These are phyloP conservation scores for Musca vetustissima DNA, from an alignment of 1,140 invertebrate genomes.

Conservation along the genomic window DNA sequence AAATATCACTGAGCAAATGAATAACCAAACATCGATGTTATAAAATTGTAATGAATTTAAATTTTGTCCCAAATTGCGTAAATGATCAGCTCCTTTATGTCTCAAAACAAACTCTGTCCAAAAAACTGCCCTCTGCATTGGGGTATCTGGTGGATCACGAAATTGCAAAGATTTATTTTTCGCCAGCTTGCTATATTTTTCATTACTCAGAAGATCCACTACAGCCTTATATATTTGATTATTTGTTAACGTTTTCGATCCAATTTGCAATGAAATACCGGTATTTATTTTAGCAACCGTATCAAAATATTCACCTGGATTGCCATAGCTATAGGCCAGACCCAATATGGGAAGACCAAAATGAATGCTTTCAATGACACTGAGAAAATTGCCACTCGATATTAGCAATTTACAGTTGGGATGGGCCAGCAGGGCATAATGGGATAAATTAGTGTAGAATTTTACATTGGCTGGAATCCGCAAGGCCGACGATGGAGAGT, in stretches of 20 bases:
- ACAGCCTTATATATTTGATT: not conserved
- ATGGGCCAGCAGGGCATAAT: conserved; percentile 76
- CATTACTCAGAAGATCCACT: conserved; percentile 32
- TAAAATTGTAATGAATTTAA: conserved; percentile 37
- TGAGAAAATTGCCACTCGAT: conserved; percentile 75
- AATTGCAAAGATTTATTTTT: conserved; percentile 47
- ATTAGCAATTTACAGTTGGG: conserved; percentile 72
- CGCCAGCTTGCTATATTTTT: not conserved
- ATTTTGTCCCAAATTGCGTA: conserved; percentile 61
- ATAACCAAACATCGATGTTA: not conserved
- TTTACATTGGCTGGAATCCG: conserved; percentile 68
- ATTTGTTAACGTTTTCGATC: not conserved
- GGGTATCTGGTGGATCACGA: conserved; percentile 62
- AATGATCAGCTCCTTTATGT: conserved; percentile 64
- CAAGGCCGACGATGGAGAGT: conserved; percentile 49
- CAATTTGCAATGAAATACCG: conserved; percentile 53
- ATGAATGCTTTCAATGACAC: conserved; percentile 75
- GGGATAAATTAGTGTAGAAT: conserved; percentile 71
- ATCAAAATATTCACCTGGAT: conserved; percentile 67
- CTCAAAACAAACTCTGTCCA: conserved; percentile 67
- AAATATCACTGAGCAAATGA: too few relatives aligned
- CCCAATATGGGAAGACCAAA: conserved; percentile 70
- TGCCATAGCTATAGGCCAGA: conserved; percentile 65
- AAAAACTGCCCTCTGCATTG: conserved; percentile 63
- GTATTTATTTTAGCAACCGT: conserved; percentile 57